Evolutionary conservation across 2,797 vertebrate genomes (phyloP).

Genomic region (Forpus xanthops): DNA sequence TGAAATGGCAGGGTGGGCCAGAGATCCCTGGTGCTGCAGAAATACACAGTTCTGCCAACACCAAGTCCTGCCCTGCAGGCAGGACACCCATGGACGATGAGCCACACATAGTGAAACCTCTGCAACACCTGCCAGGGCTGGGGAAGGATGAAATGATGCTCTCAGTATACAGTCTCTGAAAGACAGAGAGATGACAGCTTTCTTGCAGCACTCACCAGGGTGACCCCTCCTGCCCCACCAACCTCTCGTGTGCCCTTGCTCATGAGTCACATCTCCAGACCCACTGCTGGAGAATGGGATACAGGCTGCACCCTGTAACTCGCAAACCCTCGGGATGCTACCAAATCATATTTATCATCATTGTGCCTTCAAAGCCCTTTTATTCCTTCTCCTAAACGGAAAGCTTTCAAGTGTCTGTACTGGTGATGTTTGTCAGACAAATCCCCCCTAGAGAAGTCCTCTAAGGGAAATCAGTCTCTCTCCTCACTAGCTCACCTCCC

Average conservation of each 20-base stretch:
- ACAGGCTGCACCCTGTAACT: accelerated
- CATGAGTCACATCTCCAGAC: background rate
- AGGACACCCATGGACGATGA: background rate
- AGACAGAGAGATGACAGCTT: background rate
- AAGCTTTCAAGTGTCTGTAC: background rate
- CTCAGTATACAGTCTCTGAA: background rate
- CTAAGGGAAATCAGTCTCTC: background rate
- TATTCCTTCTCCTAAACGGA: background rate
- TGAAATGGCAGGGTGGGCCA: background rate
- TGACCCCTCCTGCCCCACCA: background rate
- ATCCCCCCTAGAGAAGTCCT: background rate
- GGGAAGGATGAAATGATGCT: background rate
- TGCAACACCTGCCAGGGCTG: accelerated
- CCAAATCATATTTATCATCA: background rate
- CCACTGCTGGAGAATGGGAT: background rate
- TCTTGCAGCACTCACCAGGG: background rate
- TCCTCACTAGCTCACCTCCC: background rate
- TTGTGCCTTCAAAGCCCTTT: background rate
- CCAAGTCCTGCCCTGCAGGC: accelerated
- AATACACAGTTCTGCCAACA: background rate
- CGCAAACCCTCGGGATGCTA: background rate
- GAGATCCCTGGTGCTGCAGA: background rate
- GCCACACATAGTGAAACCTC: background rate
- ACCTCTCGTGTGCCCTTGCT: background rate
- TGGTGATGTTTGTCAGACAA: background rate